Conservation (phyloP, 1,140 invertebrate genomes). For the Cydia splendana region DNA sequence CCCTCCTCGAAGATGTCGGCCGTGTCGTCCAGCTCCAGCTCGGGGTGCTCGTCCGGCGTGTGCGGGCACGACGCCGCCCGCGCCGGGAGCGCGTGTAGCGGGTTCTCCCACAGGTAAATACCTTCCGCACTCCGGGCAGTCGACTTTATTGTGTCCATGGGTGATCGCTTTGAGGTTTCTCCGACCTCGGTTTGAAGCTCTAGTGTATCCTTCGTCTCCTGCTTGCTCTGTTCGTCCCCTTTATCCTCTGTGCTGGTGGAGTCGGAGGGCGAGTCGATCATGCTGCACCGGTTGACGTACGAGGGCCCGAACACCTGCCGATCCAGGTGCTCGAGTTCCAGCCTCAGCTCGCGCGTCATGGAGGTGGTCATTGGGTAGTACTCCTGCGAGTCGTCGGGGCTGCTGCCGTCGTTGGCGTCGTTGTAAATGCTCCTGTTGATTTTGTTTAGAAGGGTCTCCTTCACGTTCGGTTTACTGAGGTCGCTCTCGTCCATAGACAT, state of each 20-base stretch:
- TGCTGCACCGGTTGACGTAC: slow-evolving; percentile 64
- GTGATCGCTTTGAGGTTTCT: slow-evolving; percentile 62
- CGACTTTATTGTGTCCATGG: slow-evolving; percentile 63
- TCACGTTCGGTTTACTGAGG: slow-evolving; percentile 56
- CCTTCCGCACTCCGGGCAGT: slow-evolving; percentile 80
- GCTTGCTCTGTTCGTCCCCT: neutral
- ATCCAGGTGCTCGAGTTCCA: slow-evolving; percentile 90
- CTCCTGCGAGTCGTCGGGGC: slow-evolving; percentile 89
- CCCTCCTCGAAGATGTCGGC: slow-evolving; percentile 81
- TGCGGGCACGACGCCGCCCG: slow-evolving; percentile 76
- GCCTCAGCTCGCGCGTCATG: slow-evolving; percentile 88
- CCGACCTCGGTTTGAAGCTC: slow-evolving; percentile 44
- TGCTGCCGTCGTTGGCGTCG: slow-evolving; percentile 81
- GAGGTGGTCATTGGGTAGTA: slow-evolving; percentile 93
- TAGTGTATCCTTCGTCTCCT: slow-evolving; percentile 38
- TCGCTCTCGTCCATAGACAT: slow-evolving; percentile 65
- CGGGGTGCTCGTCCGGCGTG: slow-evolving; percentile 85
- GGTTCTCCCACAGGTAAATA: slow-evolving; percentile 89
- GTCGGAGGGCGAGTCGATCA: slow-evolving; percentile 70
- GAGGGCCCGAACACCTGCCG: slow-evolving; percentile 86
- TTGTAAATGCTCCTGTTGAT: slow-evolving; percentile 46
- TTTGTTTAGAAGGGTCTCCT: slow-evolving; percentile 52
- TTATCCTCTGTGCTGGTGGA: slow-evolving; percentile 71
- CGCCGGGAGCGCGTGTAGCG: slow-evolving; percentile 80
- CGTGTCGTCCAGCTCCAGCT: slow-evolving; percentile 84